Evolutionary conservation across 2,113 vertebrate genomes (phyloP).

Genomic region (Strigops habroptila): DNA sequence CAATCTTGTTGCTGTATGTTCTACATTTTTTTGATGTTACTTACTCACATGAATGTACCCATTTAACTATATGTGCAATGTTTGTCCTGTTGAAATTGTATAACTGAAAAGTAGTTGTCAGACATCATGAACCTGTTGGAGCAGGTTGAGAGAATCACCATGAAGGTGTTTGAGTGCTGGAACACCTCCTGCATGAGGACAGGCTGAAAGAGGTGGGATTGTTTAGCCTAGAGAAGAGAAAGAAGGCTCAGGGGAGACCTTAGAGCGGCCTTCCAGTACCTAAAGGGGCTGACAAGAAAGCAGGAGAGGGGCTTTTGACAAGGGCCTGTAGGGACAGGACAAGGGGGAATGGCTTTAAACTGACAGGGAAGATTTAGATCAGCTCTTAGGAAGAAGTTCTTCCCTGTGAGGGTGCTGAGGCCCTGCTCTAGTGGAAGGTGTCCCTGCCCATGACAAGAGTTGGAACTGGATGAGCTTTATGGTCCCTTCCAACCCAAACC

Average conservation of each 20-base stretch:
- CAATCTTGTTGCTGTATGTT: not conserved
- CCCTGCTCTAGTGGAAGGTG: not conserved
- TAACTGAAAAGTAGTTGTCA: not conserved
- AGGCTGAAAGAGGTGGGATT: not conserved
- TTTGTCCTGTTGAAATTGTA: not conserved
- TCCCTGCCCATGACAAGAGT: fast-evolving
- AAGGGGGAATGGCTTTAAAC: not conserved
- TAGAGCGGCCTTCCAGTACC: not conserved
- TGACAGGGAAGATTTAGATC: not conserved
- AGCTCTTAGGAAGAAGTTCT: not conserved
- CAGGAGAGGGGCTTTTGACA: not conserved
- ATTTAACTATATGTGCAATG: not conserved
- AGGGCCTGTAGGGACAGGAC: not conserved
- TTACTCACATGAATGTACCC: not conserved
- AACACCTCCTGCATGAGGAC: fast-evolving
- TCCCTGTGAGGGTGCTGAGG: not conserved
- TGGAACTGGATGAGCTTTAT: not conserved
- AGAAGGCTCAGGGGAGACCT: not conserved
- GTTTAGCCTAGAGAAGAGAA: not conserved
- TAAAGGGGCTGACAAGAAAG: not conserved
- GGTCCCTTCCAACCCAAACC: not conserved
- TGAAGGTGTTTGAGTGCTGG: fast-evolving
- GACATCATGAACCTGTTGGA: not conserved
- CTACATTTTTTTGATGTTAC: not conserved
- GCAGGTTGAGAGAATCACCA: not conserved